Evolutionary conservation across 2,113 vertebrate genomes (phyloP).

Genomic region (Colinus virginianus): DNA sequence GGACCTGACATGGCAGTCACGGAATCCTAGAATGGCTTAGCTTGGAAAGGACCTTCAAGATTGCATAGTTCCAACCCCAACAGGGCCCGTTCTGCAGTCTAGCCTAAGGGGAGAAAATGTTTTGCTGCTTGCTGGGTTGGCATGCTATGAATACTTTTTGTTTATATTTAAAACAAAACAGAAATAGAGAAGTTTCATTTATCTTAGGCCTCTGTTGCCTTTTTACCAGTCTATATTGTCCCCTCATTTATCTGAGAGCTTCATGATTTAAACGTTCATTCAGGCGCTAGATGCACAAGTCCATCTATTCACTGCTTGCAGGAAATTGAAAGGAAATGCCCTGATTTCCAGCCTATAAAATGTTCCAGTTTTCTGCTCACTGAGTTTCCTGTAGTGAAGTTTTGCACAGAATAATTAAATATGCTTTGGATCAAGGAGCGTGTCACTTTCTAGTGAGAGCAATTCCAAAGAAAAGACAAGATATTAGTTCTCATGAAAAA

Average conservation of each 20-base stretch:
- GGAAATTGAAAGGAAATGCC: neutral
- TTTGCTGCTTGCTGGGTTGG: neutral
- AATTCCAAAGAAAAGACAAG: neutral
- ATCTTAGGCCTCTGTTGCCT: neutral
- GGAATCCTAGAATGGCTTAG: too few species aligned
- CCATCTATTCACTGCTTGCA: neutral
- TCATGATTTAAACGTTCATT: conserved; percentile 30
- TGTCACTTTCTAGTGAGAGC: neutral
- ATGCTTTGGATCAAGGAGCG: neutral
- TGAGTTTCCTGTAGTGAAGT: neutral
- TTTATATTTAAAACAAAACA: conserved; percentile 4
- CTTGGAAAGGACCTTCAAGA: too few species aligned
- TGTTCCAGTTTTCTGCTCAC: neutral
- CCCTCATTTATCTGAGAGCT: neutral
- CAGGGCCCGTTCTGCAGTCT: neutral
- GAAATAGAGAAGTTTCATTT: neutral
- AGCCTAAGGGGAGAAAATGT: neutral
- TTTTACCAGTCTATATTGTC: neutral
- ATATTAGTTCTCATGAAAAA: neutral
- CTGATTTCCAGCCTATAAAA: neutral
- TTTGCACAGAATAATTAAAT: neutral
- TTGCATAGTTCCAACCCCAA: too few species aligned
- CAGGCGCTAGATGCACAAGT: neutral
- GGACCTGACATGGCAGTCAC: neutral
- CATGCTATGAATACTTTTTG: neutral